Evolutionary conservation across 2,797 vertebrate genomes (phyloP), one percentile per base, ranked within the genome.

Genomic region (Betta splendens): DNA sequence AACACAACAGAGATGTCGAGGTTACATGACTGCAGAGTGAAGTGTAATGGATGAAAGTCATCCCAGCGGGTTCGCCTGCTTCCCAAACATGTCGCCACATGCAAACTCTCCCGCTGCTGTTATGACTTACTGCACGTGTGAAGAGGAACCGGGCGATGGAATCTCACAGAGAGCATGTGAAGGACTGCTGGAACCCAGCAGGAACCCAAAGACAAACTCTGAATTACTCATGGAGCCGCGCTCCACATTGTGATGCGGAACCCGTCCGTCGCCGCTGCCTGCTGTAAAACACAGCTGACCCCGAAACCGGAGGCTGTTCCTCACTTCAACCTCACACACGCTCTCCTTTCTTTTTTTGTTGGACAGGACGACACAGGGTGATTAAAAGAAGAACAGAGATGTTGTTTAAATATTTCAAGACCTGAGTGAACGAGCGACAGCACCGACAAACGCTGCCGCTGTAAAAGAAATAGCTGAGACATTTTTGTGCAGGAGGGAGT

Each of bases 351-450:
- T 35, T n/a, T n/a, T n/a, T n/a, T n/a, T n/a, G n/a, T n/a, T n/a
- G 33, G 44, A 63, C 32, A 26, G 17, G 44, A 62, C 84, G 79
- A 79, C 86, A 70, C 83, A 78, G 83, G 72, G 75, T 80, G 88
- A 85, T 89, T 85, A 88, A 83, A 16, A 80, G 32, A 67, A 59
- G 55, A 87, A 75, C 81, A 82, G 77, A 86, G 77, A 85, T 78
- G 78, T 79, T 52, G 29, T 42, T 76, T 89, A 58, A 89, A 89
- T 90, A 86, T 89, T 90, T 89, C 54, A 89, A 84, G 54, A 66
- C 2, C 44, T 9, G 1, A 67, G 68, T 49, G 54, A 64, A 83
- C 35, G 69, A 77, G 70, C 57, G 7, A 36, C 33, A 52, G 26
- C 9, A 58, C 47, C 29, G 47, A 50, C 64, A 60, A 57, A 72